Conservation (phyloP, 2,888 invertebrate species). For the Cecidostiba fungosa region DNA sequence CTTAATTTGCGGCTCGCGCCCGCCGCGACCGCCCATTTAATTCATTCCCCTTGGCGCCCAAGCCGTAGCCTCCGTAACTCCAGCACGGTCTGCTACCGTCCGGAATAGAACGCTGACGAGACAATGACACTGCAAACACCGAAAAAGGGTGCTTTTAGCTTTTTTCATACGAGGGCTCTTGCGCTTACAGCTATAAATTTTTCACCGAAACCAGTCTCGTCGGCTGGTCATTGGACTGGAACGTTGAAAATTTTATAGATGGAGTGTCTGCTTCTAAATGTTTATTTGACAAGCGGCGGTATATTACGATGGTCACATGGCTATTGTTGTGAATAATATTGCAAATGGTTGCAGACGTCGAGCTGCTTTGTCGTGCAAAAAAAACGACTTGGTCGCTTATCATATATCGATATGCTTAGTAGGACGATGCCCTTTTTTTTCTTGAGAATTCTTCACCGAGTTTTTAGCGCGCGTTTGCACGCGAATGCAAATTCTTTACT, state of each 20-base stretch:
- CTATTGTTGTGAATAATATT: neutral
- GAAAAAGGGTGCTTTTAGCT: neutral
- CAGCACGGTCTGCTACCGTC: neutral
- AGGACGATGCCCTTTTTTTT: conserved; percentile 14
- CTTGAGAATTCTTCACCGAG: conserved; percentile 5
- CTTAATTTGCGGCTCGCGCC: conserved; percentile 34
- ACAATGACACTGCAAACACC: neutral
- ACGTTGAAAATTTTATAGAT: neutral
- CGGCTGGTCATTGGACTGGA: neutral
- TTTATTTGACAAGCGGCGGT: neutral
- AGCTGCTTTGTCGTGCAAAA: neutral
- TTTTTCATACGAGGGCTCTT: neutral
- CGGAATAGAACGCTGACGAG: neutral
- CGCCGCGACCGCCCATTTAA: conserved; percentile 41
- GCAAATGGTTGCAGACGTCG: neutral
- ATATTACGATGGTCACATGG: too few species aligned
- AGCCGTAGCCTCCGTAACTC: neutral
- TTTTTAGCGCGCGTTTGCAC: conserved; percentile 10
- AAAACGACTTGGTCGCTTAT: neutral
- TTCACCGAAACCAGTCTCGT: neutral
- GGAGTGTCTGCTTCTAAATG: neutral
- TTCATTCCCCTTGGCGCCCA: conserved; percentile 37
- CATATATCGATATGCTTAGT: neutral
- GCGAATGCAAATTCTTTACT: conserved; percentile 31
- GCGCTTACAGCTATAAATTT: neutral